phyloP scores from a whole-genome alignment of 1,140 invertebrate species.

The Rhagoletis pomonella region DNA sequence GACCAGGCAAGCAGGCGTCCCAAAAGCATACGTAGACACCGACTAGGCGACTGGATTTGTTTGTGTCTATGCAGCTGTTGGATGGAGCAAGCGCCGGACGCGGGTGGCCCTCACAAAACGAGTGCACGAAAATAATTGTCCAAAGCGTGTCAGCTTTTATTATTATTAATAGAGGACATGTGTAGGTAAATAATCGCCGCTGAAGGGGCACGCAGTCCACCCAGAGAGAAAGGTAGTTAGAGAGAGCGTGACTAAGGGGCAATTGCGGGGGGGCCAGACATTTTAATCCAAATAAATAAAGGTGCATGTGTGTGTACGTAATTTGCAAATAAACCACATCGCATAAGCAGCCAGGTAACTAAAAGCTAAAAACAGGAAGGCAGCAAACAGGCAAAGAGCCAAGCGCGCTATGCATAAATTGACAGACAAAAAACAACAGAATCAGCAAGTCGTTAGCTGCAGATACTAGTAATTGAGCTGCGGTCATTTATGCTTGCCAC shows the following conservation, averaged over 20 bases:
- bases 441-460: constrained; percentile 18
- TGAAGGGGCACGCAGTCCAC: background rate
- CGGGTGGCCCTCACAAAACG: background rate
- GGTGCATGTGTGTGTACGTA: background rate
- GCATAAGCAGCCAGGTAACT: background rate
- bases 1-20: background rate
- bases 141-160: constrained; percentile 56
- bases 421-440: background rate
- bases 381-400: background rate
- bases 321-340: background rate
- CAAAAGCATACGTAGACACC: background rate
- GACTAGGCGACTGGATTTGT: background rate
- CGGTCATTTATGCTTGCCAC: background rate
- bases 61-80: constrained; percentile 10
- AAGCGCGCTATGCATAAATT: background rate
- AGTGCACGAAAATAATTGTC: constrained; percentile 14
- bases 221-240: too few species aligned
- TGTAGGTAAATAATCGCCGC: background rate
- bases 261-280: too few species aligned
- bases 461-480: constrained; percentile 14
- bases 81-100: background rate
- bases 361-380: constrained; percentile 31
- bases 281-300: background rate
- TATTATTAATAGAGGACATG: constrained; percentile 40
- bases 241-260: too few species aligned